Conservation (phyloP, 2,888 invertebrate species). For the Eristalis intricaria region DNA sequence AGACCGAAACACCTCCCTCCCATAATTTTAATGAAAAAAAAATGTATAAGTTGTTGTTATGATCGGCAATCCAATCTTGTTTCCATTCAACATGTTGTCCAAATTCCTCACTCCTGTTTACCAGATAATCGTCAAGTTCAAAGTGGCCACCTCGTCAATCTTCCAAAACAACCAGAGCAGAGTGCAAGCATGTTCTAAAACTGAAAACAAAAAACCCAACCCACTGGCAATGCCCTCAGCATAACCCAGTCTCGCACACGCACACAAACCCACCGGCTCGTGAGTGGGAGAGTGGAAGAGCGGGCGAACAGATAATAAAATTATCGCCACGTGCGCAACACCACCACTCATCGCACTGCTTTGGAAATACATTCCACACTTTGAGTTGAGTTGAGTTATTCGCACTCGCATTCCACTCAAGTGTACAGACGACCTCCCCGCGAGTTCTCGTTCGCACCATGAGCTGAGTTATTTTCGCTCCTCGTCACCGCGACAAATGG, state of each 20-base stretch:
- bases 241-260: neutral
- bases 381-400: slow-evolving; percentile 34
- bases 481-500: slow-evolving; percentile 29
- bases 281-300: neutral
- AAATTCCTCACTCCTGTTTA: too few relatives aligned
- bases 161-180: too few relatives aligned
- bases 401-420: slow-evolving; percentile 18
- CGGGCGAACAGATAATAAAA: slow-evolving; percentile 36
- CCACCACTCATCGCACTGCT: slow-evolving; percentile 12
- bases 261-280: neutral
- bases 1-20: too few relatives aligned
- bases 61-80: too few relatives aligned
- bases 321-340: slow-evolving; percentile 55
- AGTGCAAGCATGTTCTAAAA: too few relatives aligned
- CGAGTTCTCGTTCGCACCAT: neutral
- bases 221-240: slow-evolving; percentile 18
- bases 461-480: slow-evolving; percentile 34
- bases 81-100: too few relatives aligned
- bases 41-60: too few relatives aligned
- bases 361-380: slow-evolving; percentile 50
- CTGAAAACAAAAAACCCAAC: neutral
- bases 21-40: too few relatives aligned
- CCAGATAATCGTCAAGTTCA: too few relatives aligned
- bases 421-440: neutral
- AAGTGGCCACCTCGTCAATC: too few relatives aligned